Evolutionary conservation across 1,140 invertebrate species (phyloP), one percentile per base, ranked within the genome.

Genomic region (Papilio dardanus): DNA sequence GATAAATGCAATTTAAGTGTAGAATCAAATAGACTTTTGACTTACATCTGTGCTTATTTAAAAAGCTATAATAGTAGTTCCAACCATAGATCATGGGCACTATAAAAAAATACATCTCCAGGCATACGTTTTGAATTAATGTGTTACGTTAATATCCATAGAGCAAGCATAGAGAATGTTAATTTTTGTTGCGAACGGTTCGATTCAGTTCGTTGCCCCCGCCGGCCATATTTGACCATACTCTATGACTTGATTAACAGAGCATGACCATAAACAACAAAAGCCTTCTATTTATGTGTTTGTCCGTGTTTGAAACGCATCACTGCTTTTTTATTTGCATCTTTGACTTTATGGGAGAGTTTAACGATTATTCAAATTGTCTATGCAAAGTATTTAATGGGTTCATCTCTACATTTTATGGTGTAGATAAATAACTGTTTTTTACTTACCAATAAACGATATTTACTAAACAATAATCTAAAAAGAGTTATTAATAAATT

Each of bases 201-300:
- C 74, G 74, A 76, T 50, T 33, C 77, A 78, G 89, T 81, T 90
- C 89, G 79, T 87, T 86, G 83, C 73, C 83, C 88, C 76, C 79
- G 81, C 78, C 80, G 67, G 81, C 86, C 84, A 88, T 84, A 85
- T 89, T 88, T 85, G 87, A 88, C 87, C 88, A 89, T 90, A 90
- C 87, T 87, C 86, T 86, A 87, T 79, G 78, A 81, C 80, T 81
- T 74, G 75, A 79, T 86, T 89, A 90, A 86, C 89, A 91, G 89
- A 91, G 89, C 89, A 83, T 88, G 88, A 85, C 86, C 84, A 86
- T 88, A 87, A 85, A 87, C 76, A 82, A 86, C 84, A 84, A 87
- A 86, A 80, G 78, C 50, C 75, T 75, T 54, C 46, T 73, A 73
- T 73, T 69, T 75, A 50, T 46, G n/a, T 71, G 71, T 68, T 58